Base-by-base conservation (phyloP, 2,797 vertebrate species). In the Scolopax bukidnonensis region DNA sequence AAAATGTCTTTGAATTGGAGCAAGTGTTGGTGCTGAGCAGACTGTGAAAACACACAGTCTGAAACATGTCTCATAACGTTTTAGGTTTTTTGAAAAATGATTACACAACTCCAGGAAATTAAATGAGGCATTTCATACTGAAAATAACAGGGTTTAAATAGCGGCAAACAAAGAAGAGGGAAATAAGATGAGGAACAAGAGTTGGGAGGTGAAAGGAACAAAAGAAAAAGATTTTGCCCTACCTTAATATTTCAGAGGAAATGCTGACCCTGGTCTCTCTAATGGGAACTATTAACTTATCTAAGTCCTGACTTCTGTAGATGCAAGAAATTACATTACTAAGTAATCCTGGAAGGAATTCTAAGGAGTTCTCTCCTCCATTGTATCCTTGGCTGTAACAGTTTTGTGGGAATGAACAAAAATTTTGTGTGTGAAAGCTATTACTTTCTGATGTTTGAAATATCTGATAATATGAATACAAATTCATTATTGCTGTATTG, bases 101-200 rank as follows among this genome's bases (percentile, higher is more conserved):
- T 85, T 51, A 43, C 47, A 64, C 68, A 91, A 60, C 92, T 89
- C 71, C 71, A 93, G 89, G 90, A 92, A 93, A 77, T 32, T 3
- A 81, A 91, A 41, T 28, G 28, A 43, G 24, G 38, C 8, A 1
- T 92, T 95, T 89, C 53, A 54, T 21, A 40, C 24, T 73, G 84
- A 68, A 91, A 87, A 59, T 30, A 75, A 68, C 76, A 43, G 36
- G 4, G 7, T 78, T 86, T 74, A 45, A 91, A 87, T 43, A 70
- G 11, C 43, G 53, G 64, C 79, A 77, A 70, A 73, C 40, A 64
- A 91, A 87, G 70, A 33, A 28, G 11, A 47, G 18, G 32, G 38
- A 71, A 73, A 65, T 54, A 78, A 40, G 6, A 76, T 18, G 59
- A 45, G 30, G 16, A 89, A 43, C 70, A 78, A 69, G 68, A 51